phyloP scores from a whole-genome alignment of 1,140 invertebrate species.

The Macrosteles quadrilineatus region DNA sequence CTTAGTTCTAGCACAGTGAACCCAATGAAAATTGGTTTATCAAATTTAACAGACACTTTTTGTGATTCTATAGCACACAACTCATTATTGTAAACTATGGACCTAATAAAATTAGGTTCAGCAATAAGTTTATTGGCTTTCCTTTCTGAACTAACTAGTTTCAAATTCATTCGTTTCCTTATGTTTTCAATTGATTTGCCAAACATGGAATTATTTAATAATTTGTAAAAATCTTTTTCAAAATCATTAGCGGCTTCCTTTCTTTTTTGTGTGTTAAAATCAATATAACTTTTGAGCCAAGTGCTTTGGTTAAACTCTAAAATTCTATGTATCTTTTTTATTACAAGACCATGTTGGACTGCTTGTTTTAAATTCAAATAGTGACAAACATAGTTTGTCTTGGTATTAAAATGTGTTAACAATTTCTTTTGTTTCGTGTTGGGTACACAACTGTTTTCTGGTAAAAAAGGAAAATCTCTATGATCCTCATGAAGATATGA shows the following conservation, averaged over 20 bases:
- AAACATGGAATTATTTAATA: slow-evolving; percentile 49
- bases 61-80: slow-evolving; percentile 29
- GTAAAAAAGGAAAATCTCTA: slow-evolving; percentile 54
- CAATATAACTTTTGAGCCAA: slow-evolving; percentile 48
- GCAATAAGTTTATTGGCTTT: slow-evolving; percentile 37
- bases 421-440: slow-evolving; percentile 34
- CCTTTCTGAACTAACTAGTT: slow-evolving; percentile 43
- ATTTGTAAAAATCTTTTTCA: slow-evolving; percentile 48
- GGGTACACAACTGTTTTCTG: slow-evolving; percentile 42
- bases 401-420: slow-evolving; percentile 29
- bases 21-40: slow-evolving; percentile 35
- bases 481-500: slow-evolving; percentile 54
- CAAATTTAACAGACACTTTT: slow-evolving; percentile 19
- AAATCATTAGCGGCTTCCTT: slow-evolving; percentile 45
- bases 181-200: slow-evolving; percentile 49
- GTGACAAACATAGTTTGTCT: slow-evolving; percentile 46
- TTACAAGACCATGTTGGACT: slow-evolving; percentile 41
- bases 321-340: slow-evolving; percentile 47
- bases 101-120: slow-evolving; percentile 32
- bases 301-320: slow-evolving; percentile 46
- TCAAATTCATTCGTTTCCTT: slow-evolving; percentile 42
- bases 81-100: slow-evolving; percentile 34
- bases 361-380: slow-evolving; percentile 43
- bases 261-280: slow-evolving; percentile 45
- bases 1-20: slow-evolving; percentile 33